A percentile compares a stretch with the other conserved stretches of the same genome.
These are phyloP conservation scores for Apodemus sylvaticus DNA, from an alignment of 2,113 vertebrate genomes.

Conservation along the genomic window DNA sequence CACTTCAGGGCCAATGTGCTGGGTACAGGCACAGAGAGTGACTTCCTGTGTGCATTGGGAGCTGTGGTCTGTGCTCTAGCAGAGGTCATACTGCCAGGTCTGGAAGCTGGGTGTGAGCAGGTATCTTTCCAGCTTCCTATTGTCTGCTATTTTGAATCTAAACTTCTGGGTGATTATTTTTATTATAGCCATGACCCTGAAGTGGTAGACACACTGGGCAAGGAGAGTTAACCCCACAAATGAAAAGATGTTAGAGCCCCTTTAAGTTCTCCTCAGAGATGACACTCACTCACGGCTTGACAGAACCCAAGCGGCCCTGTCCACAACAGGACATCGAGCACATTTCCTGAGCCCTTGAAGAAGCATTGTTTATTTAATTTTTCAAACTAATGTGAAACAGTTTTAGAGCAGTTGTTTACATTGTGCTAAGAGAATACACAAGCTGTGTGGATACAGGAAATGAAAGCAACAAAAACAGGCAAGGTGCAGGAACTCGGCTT, in stretches of 20 bases:
- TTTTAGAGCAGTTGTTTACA: not conserved
- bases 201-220: not conserved
- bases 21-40: not conserved
- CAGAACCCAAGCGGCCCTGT: not conserved
- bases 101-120: not conserved
- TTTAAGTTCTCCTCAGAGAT: not conserved
- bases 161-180: not conserved
- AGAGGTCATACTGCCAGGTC: fast-evolving
- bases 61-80: fast-evolving
- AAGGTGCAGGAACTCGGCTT: not conserved
- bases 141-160: not conserved
- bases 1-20: not conserved
- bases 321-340: not conserved
- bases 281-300: not conserved
- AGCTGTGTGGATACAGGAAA: not conserved
- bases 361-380: constrained; percentile 8
- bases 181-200: not conserved
- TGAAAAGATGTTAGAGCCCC: not conserved
- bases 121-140: not conserved
- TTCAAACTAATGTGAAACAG: not conserved
- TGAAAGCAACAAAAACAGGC: not conserved
- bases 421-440: not conserved
- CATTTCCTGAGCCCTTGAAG: not conserved
- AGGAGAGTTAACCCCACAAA: not conserved
- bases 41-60: not conserved